Percentiles rank a stretch among this genome's conserved stretches.
phyloP scores from a whole-genome alignment of 2,797 vertebrate genomes.

The Oreochromis grahami region DNA sequence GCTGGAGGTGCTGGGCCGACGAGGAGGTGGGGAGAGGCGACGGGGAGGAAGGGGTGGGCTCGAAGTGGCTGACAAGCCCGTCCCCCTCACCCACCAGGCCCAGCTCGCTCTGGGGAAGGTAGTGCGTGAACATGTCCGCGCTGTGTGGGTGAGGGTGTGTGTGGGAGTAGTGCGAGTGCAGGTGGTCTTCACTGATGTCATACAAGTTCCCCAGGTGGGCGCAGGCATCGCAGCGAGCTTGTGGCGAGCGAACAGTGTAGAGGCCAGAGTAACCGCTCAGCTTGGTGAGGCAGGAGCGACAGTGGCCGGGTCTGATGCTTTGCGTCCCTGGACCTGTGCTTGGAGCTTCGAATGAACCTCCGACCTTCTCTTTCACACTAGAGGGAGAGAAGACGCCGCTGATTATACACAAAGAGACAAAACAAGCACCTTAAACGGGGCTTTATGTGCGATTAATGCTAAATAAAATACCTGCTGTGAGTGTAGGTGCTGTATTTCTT shows the following conservation, averaged over 20 bases:
- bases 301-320: conserved; percentile 81
- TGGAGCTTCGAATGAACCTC: conserved; percentile 51
- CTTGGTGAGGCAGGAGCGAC: conserved; percentile 93
- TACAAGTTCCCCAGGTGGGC: conserved; percentile 92
- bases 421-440: neutral
- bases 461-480: conserved; percentile 66
- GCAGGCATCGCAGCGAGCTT: conserved; percentile 91
- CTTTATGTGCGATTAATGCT: neutral
- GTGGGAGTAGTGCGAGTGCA: conserved; percentile 78
- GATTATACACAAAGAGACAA: neutral
- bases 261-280: conserved; percentile 88
- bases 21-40: conserved; percentile 70
- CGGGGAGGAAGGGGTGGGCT: conserved; percentile 71
- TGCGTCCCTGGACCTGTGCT: conserved; percentile 19
- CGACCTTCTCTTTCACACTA: conserved; percentile 69
- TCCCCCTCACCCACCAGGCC: conserved; percentile 81
- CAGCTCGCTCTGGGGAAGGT: conserved; percentile 78
- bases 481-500: conserved; percentile 81
- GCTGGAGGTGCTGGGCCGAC: conserved; percentile 81
- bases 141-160: conserved; percentile 51
- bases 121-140: conserved; percentile 78
- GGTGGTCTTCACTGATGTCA: conserved; percentile 97
- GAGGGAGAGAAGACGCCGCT: conserved; percentile 51
- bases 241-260: conserved; percentile 88
- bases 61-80: conserved; percentile 86